A percentile compares a stretch with the other conserved stretches of the same genome.
These are phyloP conservation scores for Manduca sexta DNA, from an alignment of 1,140 invertebrate genomes.

Conservation along the genomic window DNA sequence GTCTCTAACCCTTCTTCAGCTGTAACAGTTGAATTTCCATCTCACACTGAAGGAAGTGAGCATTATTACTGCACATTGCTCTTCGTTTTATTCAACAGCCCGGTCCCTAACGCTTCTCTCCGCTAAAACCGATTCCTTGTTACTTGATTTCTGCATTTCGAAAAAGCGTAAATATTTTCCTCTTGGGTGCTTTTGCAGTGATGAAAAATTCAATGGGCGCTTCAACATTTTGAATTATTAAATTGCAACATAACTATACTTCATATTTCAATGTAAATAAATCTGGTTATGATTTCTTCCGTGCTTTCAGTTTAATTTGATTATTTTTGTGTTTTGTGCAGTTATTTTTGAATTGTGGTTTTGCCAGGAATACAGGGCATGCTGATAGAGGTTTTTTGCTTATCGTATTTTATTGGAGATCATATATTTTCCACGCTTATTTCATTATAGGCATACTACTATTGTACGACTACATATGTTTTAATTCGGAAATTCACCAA, in stretches of 20 bases:
- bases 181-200: constrained; percentile 57
- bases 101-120: constrained; percentile 49
- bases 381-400: no score
- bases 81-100: constrained; percentile 58
- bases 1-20: neutral
- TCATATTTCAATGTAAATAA: neutral
- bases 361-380: no score
- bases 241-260: constrained; percentile 25
- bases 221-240: constrained; percentile 55
- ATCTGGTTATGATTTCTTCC: neutral
- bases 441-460: no score
- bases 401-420: no score
- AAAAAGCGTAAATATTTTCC: constrained; percentile 72
- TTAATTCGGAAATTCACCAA: no score
- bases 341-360: no score
- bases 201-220: constrained; percentile 59
- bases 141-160: constrained; percentile 71
- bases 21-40: constrained; percentile 26
- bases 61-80: constrained; percentile 50
- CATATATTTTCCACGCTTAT: no score
- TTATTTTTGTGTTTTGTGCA: no score
- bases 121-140: constrained; percentile 71
- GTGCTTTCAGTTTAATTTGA: no score
- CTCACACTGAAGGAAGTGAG: constrained; percentile 53
- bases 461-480: no score